Evolutionary conservation across 2,888 invertebrate genomes (phyloP).

Genomic region (Drosophila hawaiiensis): DNA sequence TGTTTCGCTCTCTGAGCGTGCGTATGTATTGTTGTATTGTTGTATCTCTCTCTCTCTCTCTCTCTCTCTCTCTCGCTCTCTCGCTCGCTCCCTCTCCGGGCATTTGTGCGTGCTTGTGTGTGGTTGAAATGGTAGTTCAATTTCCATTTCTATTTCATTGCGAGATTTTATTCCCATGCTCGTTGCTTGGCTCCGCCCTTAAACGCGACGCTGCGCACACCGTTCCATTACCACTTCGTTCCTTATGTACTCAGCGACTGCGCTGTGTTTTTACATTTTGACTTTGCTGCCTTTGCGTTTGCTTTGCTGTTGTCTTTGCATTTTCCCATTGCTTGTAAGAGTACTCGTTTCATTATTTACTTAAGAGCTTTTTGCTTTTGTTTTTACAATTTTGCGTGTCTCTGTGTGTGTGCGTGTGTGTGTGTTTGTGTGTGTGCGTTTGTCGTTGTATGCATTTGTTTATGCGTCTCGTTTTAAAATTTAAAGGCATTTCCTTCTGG

Average conservation of each 20-base stretch:
- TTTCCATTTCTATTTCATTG: conserved; percentile 64
- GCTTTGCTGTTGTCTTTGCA: conserved; percentile 47
- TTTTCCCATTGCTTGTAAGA: conserved; percentile 59
- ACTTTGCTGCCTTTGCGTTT: conserved; percentile 40
- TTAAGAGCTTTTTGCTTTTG: conserved; percentile 68
- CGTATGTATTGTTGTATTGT: conserved; percentile 20
- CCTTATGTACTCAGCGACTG: conserved; percentile 60
- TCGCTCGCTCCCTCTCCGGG: conserved; percentile 1
- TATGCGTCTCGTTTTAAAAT: conserved; percentile 81
- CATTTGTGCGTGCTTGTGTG: conserved; percentile 31
- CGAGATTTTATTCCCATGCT: conserved; percentile 58
- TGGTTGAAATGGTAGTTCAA: conserved; percentile 67
- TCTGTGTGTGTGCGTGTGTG: conserved; percentile 13
- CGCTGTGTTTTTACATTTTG: conserved; percentile 40
- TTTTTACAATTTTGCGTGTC: conserved; percentile 25
- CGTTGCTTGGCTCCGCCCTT: conserved; percentile 64
- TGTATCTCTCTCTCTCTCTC: conserved; percentile 19
- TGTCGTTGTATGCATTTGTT: conserved; percentile 69
- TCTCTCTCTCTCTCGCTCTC: neutral
- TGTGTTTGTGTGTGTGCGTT: conserved; percentile 34
- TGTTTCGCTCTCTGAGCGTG: conserved; percentile 55
- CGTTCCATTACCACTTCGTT: conserved; percentile 67
- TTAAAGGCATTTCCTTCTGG: conserved; percentile 63
- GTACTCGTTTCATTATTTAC: conserved; percentile 72
- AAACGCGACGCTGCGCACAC: conserved; percentile 47